These are phyloP conservation scores for Moxostoma hubbsi DNA, from an alignment of 2,797 vertebrate species.

Conservation along the genomic window DNA sequence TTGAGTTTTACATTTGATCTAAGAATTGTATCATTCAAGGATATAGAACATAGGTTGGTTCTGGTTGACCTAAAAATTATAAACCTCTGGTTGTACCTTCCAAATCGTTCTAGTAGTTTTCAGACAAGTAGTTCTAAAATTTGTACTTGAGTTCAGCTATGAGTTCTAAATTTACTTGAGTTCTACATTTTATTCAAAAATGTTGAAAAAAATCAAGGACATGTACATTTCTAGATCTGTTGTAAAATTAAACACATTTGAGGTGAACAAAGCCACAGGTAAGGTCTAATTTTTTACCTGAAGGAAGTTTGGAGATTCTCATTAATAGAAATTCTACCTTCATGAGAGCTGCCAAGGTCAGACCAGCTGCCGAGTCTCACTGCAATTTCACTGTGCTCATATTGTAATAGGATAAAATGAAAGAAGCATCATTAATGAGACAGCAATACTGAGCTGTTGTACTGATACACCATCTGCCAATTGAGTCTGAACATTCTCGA, in stretches of 20 bases:
- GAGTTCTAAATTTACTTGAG: too few species aligned
- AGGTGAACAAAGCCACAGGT: constrained; percentile 2
- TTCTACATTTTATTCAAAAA: not conserved
- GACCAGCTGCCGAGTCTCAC: not conserved
- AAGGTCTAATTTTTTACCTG: not conserved
- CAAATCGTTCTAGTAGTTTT: too few species aligned
- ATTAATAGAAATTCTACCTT: constrained; percentile 23
- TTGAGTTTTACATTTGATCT: too few species aligned
- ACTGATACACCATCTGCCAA: constrained; percentile 25
- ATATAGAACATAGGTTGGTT: too few species aligned
- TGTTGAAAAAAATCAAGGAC: not conserved
- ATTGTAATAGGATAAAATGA: constrained; percentile 8
- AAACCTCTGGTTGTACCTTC: too few species aligned
- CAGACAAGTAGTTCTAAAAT: too few species aligned
- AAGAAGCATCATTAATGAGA: constrained; percentile 15
- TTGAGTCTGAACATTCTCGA: constrained; percentile 9
- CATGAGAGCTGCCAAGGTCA: not conserved
- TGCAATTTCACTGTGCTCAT: constrained; percentile 18
- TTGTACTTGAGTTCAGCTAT: too few species aligned
- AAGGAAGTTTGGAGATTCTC: not conserved
- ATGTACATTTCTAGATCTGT: not conserved
- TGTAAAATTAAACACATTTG: not conserved
- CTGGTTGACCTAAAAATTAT: too few species aligned
- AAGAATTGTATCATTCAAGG: too few species aligned
- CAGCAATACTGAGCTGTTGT: constrained; percentile 18